Evolutionary conservation across 2,797 vertebrate species (phyloP), one percentile per base, ranked within the genome.

Genomic region (Alectoris magna): DNA sequence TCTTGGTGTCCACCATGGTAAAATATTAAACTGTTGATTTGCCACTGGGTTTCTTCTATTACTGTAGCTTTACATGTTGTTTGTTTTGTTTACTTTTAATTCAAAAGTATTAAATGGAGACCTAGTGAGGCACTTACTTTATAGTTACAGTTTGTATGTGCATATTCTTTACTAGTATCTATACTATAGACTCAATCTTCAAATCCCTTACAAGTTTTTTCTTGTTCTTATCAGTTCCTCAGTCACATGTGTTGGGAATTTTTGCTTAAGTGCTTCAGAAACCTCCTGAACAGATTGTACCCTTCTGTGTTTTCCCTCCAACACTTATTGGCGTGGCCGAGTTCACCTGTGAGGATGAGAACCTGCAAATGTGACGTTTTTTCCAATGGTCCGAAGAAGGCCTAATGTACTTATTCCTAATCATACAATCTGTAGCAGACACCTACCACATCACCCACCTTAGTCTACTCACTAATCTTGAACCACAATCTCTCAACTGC

Each of bases 351-450:
- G 11, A 49, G 18, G 38, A 66, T 26, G 11, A 49, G 18, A 34
- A 66, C 36, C 63, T 58, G 46, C 2, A 1, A 86, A 88, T 22
- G 3, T 49, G 10, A 29, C 5, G n/a, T 26, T 74, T 71, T 26
- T 67, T 66, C 26, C 46, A 78, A 9, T 31, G 78, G 10, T 78
- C 8, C 70, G 14, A 27, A 66, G 39, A 77, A 77, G 17, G 2
- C 8, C 27, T 78, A 22, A 27, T 53, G 39, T 49, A n/a, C 4
- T 59, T 49, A 36, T 46, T 59, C 17, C 18, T 49, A 14, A n/a
- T 74, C 36, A 46, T n/a, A 2, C 2, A 0, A 7, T 74, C 22
- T 62, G 9, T 23, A 51, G n/a, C 1, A 1, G 36, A 58, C 9
- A 83, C 11, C 9, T 10, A 67, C 19, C 5, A 27, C 34, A 39